A percentile compares a stretch with the other conserved stretches of the same genome.
Evolutionary conservation across 2,113 vertebrate genomes (phyloP).

Genomic region (Hypocryptadius cinnamomeus): DNA sequence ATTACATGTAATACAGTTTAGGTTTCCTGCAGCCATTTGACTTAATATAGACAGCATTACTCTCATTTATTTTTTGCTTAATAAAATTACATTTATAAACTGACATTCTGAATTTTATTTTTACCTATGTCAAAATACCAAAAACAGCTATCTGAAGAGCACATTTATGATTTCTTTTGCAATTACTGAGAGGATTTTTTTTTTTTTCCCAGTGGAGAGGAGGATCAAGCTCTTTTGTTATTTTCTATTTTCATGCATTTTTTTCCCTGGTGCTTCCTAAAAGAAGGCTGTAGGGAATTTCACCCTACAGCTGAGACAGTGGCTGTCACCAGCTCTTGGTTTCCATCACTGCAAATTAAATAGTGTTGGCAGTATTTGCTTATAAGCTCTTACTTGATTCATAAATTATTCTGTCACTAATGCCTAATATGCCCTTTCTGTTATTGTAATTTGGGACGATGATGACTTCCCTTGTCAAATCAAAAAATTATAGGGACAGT

Average conservation of each 20-base stretch:
- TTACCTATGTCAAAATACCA: background rate
- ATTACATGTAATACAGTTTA: background rate
- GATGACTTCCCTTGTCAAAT: background rate
- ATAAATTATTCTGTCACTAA: conserved; percentile 3
- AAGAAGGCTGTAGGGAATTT: background rate
- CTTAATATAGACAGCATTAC: background rate
- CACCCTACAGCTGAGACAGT: background rate
- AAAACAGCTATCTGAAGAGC: background rate
- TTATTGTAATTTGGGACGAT: background rate
- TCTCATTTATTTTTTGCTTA: background rate
- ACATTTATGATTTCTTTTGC: background rate
- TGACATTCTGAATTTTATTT: background rate
- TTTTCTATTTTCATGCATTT: background rate
- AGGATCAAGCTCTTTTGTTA: background rate
- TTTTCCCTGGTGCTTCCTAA: background rate
- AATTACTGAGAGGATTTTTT: background rate
- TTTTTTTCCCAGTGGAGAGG: background rate
- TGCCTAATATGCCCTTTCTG: background rate
- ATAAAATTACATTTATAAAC: background rate
- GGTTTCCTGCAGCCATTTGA: background rate
- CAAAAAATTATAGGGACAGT: background rate
- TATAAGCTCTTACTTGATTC: background rate
- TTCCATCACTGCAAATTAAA: background rate
- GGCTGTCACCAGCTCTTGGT: background rate
- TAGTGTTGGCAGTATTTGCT: background rate